phyloP scores from a whole-genome alignment of 2,888 invertebrate species.

The Melanophora roralis region DNA sequence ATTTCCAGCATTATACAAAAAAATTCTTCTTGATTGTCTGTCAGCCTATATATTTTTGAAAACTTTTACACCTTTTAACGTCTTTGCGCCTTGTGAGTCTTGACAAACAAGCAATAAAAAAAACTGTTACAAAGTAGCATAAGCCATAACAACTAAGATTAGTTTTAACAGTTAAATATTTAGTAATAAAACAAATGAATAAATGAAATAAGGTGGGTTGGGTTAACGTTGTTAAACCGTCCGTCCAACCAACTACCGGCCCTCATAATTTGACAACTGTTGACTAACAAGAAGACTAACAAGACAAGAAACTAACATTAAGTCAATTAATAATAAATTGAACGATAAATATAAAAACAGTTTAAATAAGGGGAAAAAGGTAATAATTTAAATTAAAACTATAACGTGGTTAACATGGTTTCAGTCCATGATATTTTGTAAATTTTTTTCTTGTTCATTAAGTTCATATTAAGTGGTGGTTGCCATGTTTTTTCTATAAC shows the following conservation, averaged over 20 bases:
- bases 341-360: conserved; percentile 7
- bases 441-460: neutral
- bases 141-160: neutral
- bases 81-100: conserved; percentile 14
- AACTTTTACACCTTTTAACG: neutral
- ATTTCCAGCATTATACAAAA: too few species aligned
- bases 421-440: neutral
- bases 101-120: neutral
- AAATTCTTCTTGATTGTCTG: too few species aligned
- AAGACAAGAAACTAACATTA: conserved; percentile 9
- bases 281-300: neutral
- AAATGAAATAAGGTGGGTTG: conserved; percentile 5
- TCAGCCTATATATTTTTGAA: too few species aligned
- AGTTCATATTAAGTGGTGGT: neutral
- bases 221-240: neutral
- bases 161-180: neutral
- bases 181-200: neutral
- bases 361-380: neutral
- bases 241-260: neutral
- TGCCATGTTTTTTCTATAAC: neutral
- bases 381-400: neutral
- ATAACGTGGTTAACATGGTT: conserved; percentile 20
- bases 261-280: conserved; percentile 51
- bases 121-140: neutral
- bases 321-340: conserved; percentile 36